phyloP scores from a whole-genome alignment of 2,113 vertebrate species.

The Pachycephala philippinensis region DNA sequence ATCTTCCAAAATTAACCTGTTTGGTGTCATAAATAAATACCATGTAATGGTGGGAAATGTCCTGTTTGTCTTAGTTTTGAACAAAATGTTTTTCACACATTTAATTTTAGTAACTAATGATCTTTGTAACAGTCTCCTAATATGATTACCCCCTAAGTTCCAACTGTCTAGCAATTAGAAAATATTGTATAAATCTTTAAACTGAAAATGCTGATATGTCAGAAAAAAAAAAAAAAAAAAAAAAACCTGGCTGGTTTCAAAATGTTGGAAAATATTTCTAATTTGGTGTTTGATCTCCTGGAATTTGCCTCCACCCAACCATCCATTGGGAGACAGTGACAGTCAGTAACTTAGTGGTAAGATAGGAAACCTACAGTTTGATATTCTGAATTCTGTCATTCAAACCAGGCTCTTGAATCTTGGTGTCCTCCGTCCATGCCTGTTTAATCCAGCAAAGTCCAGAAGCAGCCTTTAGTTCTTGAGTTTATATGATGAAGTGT shows the following conservation, averaged over 20 bases:
- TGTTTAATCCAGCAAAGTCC: background rate
- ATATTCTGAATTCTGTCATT: background rate
- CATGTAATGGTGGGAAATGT: background rate
- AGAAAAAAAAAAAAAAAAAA: too few relatives aligned
- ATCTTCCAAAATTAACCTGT: background rate
- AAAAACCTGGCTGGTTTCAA: background rate
- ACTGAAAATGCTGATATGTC: background rate
- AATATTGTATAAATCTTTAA: background rate
- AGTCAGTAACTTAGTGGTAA: background rate
- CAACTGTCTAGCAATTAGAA: background rate
- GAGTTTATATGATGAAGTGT: background rate
- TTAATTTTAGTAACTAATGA: background rate
- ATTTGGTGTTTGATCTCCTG: background rate
- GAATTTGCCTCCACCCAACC: background rate
- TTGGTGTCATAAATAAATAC: background rate
- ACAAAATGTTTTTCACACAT: background rate
- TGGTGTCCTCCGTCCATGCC: background rate
- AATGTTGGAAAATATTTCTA: background rate
- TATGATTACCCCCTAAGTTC: accelerated
- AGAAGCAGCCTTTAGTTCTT: background rate
- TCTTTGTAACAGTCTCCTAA: background rate
- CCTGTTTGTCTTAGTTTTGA: background rate
- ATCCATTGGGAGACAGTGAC: accelerated
- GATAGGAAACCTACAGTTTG: background rate
- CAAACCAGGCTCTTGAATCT: background rate